Evolutionary conservation across 2,888 invertebrate genomes (phyloP), one percentile per base, ranked within the genome.

Genomic region (Plebejus melissa): DNA sequence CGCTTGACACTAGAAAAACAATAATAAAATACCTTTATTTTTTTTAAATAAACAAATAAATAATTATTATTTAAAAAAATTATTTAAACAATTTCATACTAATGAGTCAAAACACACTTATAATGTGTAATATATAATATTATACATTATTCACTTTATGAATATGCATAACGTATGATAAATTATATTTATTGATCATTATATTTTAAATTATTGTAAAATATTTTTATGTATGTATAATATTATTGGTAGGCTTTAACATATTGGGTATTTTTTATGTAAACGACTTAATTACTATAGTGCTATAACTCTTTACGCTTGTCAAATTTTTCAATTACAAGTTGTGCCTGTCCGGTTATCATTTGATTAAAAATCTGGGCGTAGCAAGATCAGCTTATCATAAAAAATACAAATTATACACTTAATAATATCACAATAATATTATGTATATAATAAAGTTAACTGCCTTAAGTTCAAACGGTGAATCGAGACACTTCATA

Each of bases 151-250:
- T 65, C 32, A 0, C 32, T 65, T 65, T 13, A 65, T 32, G 32
- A 65, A 65, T 65, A 65, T 65, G 9, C 65, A 65, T 65, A 65
- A 65, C 4, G 11, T 65, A 65, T 65, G 11, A 28, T 65, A 65
- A 65, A 32, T 65, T 65, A 32, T 32, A 36, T 65, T 65, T 65
- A 65, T 65, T 65, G 65, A 65, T 65, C 65, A 16, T 65, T 65
- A 65, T 16, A 6, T 65, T 65, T 65, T 65, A 36, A 65, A 65
- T 65, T 32, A 65, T 32, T 65, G 32, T 13, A 65, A 60, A 32
- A 13, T 65, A 65, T 36, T 65, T 32, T 36, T 65, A 65, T 65
- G 32, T 16, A 65, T 65, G 13, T 4, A 65, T 65, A 32, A 4
- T 65, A 36, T 65, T 36, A 2, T 22, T 22, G 22, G 65, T 16